Evolutionary conservation across 2,888 invertebrate species (phyloP).

Genomic region (Coronaproctus castanopsis): DNA sequence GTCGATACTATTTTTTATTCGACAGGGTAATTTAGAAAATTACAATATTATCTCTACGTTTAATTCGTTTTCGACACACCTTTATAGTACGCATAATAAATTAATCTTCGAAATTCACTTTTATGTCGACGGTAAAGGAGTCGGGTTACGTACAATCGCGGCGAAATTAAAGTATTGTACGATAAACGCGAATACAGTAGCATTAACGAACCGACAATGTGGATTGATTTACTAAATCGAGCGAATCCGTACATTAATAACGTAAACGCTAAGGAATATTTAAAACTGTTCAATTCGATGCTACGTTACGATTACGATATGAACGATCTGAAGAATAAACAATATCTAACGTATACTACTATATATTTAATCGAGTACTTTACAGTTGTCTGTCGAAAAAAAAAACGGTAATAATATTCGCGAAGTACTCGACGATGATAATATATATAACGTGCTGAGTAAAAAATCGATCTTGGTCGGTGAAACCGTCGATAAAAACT

Average conservation of each 20-base stretch:
- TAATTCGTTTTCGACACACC: constrained; percentile 1
- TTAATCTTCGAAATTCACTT: background rate
- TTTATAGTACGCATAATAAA: background rate
- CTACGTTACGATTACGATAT: background rate
- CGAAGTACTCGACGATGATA: background rate
- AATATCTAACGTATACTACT: background rate
- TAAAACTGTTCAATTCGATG: background rate
- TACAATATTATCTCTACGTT: background rate
- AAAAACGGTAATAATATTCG: background rate
- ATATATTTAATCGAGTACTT: too few relatives aligned
- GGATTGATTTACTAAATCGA: background rate
- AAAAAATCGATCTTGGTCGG: constrained; percentile 1
- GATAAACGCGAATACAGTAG: background rate
- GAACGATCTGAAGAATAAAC: constrained; percentile 4
- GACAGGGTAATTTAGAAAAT: background rate
- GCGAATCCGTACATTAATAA: constrained; percentile 2
- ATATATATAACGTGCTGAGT: constrained; percentile 2
- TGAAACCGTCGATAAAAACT: background rate
- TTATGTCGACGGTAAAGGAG: constrained; percentile 4
- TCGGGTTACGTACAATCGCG: background rate
- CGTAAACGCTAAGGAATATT: background rate
- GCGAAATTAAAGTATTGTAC: background rate
- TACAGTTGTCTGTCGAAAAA: too few relatives aligned
- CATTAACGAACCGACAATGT: background rate
- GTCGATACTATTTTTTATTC: background rate